phyloP scores from a whole-genome alignment of 2,888 invertebrate species.

The Cosmia pyralina region DNA sequence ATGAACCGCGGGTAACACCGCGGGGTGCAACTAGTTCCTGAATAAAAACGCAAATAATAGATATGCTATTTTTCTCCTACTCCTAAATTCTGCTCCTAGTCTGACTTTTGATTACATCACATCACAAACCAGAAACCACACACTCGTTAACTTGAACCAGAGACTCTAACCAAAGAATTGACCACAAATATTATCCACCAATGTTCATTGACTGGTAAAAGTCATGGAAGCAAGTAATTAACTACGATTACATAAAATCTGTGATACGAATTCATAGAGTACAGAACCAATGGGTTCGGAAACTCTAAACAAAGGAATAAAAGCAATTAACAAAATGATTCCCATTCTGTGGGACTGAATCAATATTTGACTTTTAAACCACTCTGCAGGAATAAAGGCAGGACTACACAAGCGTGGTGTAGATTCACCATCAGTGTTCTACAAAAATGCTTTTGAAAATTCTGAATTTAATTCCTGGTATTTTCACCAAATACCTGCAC shows the following conservation, averaged over 20 bases:
- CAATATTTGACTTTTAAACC: conserved; percentile 28
- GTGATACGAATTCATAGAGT: conserved; percentile 1
- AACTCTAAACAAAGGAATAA: conserved; percentile 27
- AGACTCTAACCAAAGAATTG: conserved; percentile 1
- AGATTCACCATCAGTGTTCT: conserved; percentile 12
- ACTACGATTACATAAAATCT: conserved; percentile 26
- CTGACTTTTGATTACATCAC: not conserved
- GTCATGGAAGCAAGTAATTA: conserved; percentile 35
- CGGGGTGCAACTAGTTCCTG: too few species aligned
- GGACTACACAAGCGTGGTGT: too few species aligned
- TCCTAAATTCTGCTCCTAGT: not conserved
- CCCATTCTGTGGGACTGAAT: conserved; percentile 1
- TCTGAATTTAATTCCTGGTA: conserved; percentile 13
- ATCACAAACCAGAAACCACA: not conserved
- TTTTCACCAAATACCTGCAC: conserved; percentile 1
- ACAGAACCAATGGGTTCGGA: conserved; percentile 3
- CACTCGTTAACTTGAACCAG: not conserved
- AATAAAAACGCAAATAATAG: not conserved
- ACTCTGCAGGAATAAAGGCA: not conserved
- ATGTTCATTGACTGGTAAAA: conserved; percentile 31
- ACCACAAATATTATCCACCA: conserved; percentile 17
- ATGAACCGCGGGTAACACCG: too few species aligned
- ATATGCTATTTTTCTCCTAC: not conserved
- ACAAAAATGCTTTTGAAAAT: conserved; percentile 5
- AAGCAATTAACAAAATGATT: conserved; percentile 33